These are phyloP conservation scores for Sebastiscus albofasciatus DNA, from an alignment of 2,797 vertebrate genomes.

Conservation along the genomic window DNA sequence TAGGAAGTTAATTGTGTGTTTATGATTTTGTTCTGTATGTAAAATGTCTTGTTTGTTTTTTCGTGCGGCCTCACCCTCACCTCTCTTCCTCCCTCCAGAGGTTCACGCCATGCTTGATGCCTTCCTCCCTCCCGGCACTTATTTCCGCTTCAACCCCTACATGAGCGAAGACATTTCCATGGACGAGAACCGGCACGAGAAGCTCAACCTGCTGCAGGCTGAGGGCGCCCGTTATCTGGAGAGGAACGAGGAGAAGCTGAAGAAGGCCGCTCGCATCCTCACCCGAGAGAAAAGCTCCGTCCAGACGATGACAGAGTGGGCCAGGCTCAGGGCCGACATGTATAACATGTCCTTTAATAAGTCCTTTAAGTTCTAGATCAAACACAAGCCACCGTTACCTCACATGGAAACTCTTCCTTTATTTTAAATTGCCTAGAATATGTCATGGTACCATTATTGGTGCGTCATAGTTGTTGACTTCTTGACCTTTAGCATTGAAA, in stretches of 20 bases:
- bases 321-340: constrained; percentile 89
- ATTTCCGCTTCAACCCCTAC: constrained; percentile 98
- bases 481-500: constrained; percentile 14
- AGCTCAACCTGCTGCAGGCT: constrained; percentile 88
- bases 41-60: constrained; percentile 10
- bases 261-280: constrained; percentile 87
- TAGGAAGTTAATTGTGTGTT: constrained; percentile 36
- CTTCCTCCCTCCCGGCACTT: constrained; percentile 90
- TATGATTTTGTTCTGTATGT: background rate
- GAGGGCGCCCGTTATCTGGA: constrained; percentile 92
- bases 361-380: constrained; percentile 62
- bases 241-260: constrained; percentile 93
- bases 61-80: constrained; percentile 16
- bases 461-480: constrained; percentile 17
- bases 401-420: background rate
- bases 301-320: constrained; percentile 90
- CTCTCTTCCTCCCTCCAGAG: constrained; percentile 79
- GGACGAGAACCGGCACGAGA: constrained; percentile 94
- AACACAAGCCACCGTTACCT: constrained; percentile 20
- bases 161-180: constrained; percentile 92
- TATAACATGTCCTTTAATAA: constrained; percentile 82
- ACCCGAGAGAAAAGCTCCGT: constrained; percentile 87
- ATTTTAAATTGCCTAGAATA: background rate
- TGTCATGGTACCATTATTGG: background rate
- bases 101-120: constrained; percentile 94